Conservation (phyloP, 2,797 vertebrate species). For the Gadopsis marmoratus region DNA sequence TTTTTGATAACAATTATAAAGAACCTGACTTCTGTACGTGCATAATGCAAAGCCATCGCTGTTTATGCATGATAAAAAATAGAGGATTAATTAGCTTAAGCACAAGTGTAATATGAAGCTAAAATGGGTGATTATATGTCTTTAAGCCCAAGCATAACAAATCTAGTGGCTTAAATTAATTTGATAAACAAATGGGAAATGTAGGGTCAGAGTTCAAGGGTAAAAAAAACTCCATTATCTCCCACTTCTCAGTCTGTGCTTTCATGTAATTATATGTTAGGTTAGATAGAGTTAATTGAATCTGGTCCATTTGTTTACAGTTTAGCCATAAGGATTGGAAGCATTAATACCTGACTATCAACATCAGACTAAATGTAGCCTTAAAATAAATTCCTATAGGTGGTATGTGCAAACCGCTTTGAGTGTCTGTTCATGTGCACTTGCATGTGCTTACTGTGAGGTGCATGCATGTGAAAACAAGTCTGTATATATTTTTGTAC, state of each 20-base stretch:
- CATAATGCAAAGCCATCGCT: conserved; percentile 73
- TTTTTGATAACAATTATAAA: conserved; percentile 55
- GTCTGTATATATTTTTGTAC: conserved; percentile 49
- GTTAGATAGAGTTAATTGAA: conserved; percentile 82
- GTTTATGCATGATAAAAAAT: conserved; percentile 82
- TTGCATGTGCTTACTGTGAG: conserved; percentile 25
- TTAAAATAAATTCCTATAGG: conserved; percentile 62
- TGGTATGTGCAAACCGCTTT: conserved; percentile 9
- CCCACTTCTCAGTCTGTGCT: conserved; percentile 66
- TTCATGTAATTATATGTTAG: conserved; percentile 79
- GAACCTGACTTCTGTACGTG: conserved; percentile 50
- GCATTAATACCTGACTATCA: conserved; percentile 74
- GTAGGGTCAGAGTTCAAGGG: conserved; percentile 77
- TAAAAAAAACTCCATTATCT: conserved; percentile 77
- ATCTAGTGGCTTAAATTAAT: conserved; percentile 80
- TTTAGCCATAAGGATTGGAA: conserved; percentile 69
- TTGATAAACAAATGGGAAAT: conserved; percentile 82
- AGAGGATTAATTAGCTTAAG: conserved; percentile 82
- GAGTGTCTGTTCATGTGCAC: conserved; percentile 22
- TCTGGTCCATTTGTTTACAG: conserved; percentile 77
- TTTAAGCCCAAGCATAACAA: conserved; percentile 78
- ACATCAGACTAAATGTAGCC: conserved; percentile 57
- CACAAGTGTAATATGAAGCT: conserved; percentile 82
- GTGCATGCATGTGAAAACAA: conserved; percentile 36
- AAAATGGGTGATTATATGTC: conserved; percentile 82